Percentiles rank a stretch among this genome's conserved stretches.
phyloP scores from a whole-genome alignment of 2,888 invertebrate species.

The Acholoe squamosa region DNA sequence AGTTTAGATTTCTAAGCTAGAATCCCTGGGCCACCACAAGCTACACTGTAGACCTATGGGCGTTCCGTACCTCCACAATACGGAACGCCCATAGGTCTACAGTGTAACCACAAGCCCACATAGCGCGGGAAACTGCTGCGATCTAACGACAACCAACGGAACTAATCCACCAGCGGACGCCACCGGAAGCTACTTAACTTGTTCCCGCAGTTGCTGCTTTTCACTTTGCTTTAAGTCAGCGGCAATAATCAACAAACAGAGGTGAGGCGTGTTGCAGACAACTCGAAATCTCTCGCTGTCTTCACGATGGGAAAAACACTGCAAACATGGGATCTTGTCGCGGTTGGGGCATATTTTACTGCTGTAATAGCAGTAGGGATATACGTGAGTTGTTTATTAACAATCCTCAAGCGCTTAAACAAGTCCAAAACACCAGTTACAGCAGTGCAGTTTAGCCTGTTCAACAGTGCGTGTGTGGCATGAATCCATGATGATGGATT shows the following conservation, averaged over 20 bases:
- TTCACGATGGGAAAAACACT: constrained; percentile 59
- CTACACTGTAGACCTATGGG: too few species aligned
- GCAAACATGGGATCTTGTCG: constrained; percentile 75
- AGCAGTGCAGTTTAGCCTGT: too few species aligned
- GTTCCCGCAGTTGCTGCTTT: background rate
- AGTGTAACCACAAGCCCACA: too few species aligned
- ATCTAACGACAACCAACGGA: background rate
- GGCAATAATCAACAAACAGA: background rate
- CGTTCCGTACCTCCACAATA: too few species aligned
- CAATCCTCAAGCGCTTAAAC: too few species aligned
- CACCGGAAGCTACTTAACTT: constrained; percentile 4
- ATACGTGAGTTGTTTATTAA: constrained; percentile 75
- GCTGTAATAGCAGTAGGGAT: constrained; percentile 79
- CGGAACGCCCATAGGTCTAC: too few species aligned
- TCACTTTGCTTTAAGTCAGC: background rate
- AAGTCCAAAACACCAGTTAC: too few species aligned
- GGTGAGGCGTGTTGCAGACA: background rate
- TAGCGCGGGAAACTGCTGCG: too few species aligned
- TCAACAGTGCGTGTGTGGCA: too few species aligned
- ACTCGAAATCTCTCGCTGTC: background rate
- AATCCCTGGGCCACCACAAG: too few species aligned
- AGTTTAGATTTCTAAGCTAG: too few species aligned
- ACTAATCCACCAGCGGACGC: background rate
- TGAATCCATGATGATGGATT: too few species aligned
- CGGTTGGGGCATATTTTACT: constrained; percentile 79